Conservation (phyloP, 2,888 invertebrate genomes). For the Phorcus lineatus region DNA sequence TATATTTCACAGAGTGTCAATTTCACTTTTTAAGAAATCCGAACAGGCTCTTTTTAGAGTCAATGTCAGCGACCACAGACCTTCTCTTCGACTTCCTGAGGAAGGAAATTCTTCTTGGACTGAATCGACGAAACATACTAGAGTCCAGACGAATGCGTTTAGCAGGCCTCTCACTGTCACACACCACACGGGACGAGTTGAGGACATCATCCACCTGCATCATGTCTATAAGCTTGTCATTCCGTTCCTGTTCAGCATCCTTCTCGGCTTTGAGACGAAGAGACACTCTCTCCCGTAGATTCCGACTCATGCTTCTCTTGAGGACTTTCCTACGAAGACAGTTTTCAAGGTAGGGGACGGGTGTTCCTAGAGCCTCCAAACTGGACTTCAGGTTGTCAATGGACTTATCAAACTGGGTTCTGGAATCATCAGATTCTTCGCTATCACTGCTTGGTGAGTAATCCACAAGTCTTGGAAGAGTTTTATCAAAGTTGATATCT, state of each 20-base stretch:
- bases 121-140: background rate
- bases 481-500: constrained; percentile 5
- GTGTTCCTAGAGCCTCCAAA: background rate
- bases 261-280: background rate
- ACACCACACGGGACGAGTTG: background rate
- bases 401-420: constrained; percentile 17
- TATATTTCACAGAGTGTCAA: too few relatives aligned
- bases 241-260: background rate
- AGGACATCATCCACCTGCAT: background rate
- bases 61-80: background rate
- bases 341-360: background rate
- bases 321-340: constrained; percentile 12
- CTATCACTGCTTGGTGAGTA: background rate
- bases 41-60: constrained; percentile 2
- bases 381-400: constrained; percentile 19
- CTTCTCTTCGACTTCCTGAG: background rate
- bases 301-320: constrained; percentile 18
- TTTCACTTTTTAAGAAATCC: background rate
- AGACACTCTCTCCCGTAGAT: background rate
- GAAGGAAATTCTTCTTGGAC: constrained; percentile 13
- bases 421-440: background rate
- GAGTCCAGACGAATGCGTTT: background rate
- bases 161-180: background rate
- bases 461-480: background rate
- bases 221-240: background rate